Evolutionary conservation across 2,113 vertebrate species (phyloP), one percentile per base, ranked within the genome.

Genomic region (Scophthalmus maximus): DNA sequence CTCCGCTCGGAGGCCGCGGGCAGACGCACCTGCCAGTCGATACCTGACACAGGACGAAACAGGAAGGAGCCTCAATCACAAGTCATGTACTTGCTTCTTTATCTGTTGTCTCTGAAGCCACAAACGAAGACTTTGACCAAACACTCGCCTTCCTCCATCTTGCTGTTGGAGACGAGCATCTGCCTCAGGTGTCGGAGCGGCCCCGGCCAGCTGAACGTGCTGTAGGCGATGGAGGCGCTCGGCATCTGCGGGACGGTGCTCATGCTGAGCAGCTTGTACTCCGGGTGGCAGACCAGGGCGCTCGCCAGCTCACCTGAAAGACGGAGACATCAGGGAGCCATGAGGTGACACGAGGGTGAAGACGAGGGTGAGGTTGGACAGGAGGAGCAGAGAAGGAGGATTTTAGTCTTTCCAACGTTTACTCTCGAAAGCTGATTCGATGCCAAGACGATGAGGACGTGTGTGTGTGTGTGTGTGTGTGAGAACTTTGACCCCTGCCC

Each of bases 161-260:
- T 96, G 26, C 95, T 92, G 66, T 95, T 93, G 15, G 97, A 96
- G 83, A 99, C 95, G 36, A 99, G 96, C 95, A 98, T 99, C 91
- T 99, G 98, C 65, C 97, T 94, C 12, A 99, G 90, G 77, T 96
- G 96, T 76, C 95, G 98, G 83, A 97, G 82, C 62, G 97, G 93
- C 23, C 94, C 95, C 0, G 95, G 91, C 98, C 98, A 99, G 79
- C 91, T 95, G 91, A 97, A 98, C 0, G 94, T 73, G 83, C 95
- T 99, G 34, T 94, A 99, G 0, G 95, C 87, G 4, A 98, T 88
- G 36, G 94, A 96, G 52, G 87, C 92, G 55, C 94, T 94, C 32
- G 96, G 86, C 94, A 99, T 95, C 42, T 98, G 97, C 60, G 98
- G 98, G 85, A 98, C 95, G 63, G 94, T 96, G 52, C 92, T 85